Evolutionary conservation across 2,888 invertebrate species (phyloP).

Genomic region (Herminia tarsipennalis): DNA sequence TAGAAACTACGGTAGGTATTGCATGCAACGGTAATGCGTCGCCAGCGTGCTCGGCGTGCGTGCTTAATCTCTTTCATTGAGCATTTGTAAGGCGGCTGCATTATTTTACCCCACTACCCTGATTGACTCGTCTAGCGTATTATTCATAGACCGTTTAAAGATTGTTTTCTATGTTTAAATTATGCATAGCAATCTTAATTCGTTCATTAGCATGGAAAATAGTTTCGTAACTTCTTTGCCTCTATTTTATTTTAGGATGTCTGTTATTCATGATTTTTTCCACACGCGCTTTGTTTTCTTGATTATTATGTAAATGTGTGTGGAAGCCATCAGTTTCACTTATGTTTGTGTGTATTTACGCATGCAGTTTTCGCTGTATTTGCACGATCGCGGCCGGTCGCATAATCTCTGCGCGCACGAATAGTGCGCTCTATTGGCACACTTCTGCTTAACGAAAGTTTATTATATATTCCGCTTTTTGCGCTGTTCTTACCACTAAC

Average conservation of each 20-base stretch:
- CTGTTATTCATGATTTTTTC: constrained; percentile 2
- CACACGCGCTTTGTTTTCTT: constrained; percentile 15
- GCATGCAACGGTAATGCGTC: constrained; percentile 52
- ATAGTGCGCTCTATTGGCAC: constrained; percentile 71
- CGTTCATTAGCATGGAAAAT: too few relatives aligned
- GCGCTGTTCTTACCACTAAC: constrained; percentile 59
- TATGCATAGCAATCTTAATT: too few relatives aligned
- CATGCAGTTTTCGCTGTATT: constrained; percentile 62
- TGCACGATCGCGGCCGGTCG: constrained; percentile 35
- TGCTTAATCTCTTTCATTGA: constrained; percentile 76
- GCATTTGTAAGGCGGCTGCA: constrained; percentile 54
- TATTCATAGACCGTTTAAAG: constrained; percentile 16
- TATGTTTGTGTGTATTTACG: constrained; percentile 54
- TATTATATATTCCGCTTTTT: constrained; percentile 73
- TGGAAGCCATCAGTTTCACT: constrained; percentile 66
- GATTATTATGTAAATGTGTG: constrained; percentile 23
- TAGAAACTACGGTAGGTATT: constrained; percentile 24
- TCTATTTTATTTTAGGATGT: too few relatives aligned
- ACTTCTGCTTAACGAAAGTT: constrained; percentile 77
- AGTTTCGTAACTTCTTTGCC: constrained; percentile 2
- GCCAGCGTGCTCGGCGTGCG: constrained; percentile 50
- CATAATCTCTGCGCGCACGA: constrained; percentile 54
- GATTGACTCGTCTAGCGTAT: constrained; percentile 45
- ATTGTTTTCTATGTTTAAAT: constrained; percentile 13
- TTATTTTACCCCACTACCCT: constrained; percentile 51